Evolutionary conservation across 1,140 invertebrate species (phyloP).

Genomic region (Plutomurus gul): DNA sequence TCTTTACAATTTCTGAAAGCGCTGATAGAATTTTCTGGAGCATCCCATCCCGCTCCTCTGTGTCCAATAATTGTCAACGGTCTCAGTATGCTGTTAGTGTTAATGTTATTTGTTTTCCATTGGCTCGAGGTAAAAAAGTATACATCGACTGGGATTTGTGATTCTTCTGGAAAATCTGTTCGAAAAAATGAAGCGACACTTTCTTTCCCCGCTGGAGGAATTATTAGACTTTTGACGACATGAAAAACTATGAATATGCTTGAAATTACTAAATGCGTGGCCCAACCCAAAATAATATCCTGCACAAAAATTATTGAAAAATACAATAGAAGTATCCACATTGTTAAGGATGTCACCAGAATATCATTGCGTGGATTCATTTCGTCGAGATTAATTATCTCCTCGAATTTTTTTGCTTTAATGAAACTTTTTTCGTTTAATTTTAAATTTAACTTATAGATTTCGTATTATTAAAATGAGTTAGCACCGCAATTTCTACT

Average conservation of each 20-base stretch:
- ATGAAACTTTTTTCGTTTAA: too few species aligned
- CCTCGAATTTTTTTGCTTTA: too few species aligned
- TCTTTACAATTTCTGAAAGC: conserved; percentile 57
- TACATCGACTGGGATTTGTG: not conserved
- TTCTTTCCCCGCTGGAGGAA: conserved; percentile 4
- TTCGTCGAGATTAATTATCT: too few species aligned
- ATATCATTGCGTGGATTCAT: too few species aligned
- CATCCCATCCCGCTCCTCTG: conserved; percentile 71
- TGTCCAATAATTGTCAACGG: conserved; percentile 62
- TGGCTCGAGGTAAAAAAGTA: too few species aligned
- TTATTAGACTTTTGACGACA: not conserved
- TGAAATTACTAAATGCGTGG: not conserved
- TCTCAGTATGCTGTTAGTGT: not conserved
- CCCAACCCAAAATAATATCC: not conserved
- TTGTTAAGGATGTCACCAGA: too few species aligned
- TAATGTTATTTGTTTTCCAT: not conserved
- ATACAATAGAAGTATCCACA: too few species aligned
- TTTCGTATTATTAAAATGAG: too few species aligned
- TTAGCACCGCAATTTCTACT: too few species aligned
- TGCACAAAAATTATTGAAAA: not conserved
- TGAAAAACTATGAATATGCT: not conserved
- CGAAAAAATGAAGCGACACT: conserved; percentile 35
- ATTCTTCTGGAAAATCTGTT: too few species aligned
- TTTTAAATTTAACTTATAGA: too few species aligned
- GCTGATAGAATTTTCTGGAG: conserved; percentile 70